Conservation (phyloP, 2,888 invertebrate species). For the Drosophila sordidula region DNA sequence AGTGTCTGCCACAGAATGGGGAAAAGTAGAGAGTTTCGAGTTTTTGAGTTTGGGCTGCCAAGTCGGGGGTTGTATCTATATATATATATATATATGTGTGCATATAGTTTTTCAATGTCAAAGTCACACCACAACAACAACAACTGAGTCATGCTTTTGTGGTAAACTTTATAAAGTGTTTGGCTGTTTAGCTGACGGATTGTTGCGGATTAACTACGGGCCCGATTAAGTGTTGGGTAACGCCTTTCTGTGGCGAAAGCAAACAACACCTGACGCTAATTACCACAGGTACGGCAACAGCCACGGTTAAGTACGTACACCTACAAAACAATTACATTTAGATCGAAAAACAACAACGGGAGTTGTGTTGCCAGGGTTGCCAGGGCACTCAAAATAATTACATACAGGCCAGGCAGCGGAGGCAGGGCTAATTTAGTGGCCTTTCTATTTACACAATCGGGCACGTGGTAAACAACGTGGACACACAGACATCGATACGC, state of each 20-base stretch:
- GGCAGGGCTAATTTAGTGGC: conserved; percentile 63
- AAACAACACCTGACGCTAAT: conserved; percentile 70
- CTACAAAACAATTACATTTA: conserved; percentile 64
- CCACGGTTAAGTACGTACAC: conserved; percentile 36
- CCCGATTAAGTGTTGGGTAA: conserved; percentile 4
- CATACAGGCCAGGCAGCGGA: too few species aligned
- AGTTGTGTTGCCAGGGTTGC: conserved; percentile 56
- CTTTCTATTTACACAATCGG: conserved; percentile 63
- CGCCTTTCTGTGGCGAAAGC: not conserved
- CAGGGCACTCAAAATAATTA: conserved; percentile 72
- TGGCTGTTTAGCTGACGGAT: conserved; percentile 28
- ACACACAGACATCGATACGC: conserved; percentile 12
- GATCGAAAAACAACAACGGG: conserved; percentile 47
- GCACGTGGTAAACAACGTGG: conserved; percentile 58
- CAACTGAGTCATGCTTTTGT: conserved; percentile 58
- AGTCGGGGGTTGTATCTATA: conserved; percentile 5
- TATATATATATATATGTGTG: conserved; percentile 2
- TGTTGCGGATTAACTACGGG: conserved; percentile 6
- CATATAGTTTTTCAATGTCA: conserved; percentile 74
- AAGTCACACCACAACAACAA: conserved; percentile 50
- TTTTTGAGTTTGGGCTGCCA: conserved; percentile 16
- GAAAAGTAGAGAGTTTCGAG: conserved; percentile 9
- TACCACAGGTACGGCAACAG: conserved; percentile 33
- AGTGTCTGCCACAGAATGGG: conserved; percentile 23
- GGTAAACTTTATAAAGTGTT: conserved; percentile 42